Evolutionary conservation across 2,888 invertebrate species (phyloP), one percentile per base, ranked within the genome.

Genomic region (Sinodicranocentrus sp.): DNA sequence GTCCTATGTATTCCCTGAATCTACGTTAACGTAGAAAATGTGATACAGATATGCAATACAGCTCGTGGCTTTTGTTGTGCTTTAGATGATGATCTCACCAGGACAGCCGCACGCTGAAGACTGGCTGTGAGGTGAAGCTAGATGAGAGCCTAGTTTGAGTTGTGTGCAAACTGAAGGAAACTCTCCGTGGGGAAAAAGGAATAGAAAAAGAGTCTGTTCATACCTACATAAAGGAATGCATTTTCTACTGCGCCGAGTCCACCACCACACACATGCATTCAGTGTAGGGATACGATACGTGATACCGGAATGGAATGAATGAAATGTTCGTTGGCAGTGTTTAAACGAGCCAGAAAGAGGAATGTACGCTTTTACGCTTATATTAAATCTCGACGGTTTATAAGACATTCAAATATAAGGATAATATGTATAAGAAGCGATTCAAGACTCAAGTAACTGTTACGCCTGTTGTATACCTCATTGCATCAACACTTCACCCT

Each of bases 21-120:
- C 39, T 48, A 23, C 23, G 48, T 19, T 63, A 63, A 28, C 33
- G 33, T 19, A 52, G 23, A 44, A 44, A 70, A 70, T 33, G 52
- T 25, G 61, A 23, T 76, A 23, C 17, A 63, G 33, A 59, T 59
- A 39, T 71, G 39, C 25, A 80, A 72, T 61, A 48, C 48, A 52
- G 44, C 54, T 28, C 33, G 52, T 72, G 57, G 71, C 21, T 76
- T 67, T 43, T 78, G 68, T 70, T 70, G 76, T 65, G 61, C 13
- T 71, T 78, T 33, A 54, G 76, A 76, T 80, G 84, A 80, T 84
- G 86, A 86, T 86, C 84, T 85, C 85, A 85, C 84, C 75, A 73
- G 82, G 48, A 68, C 82, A 86, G 84, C 84, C 80, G 85, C 85
- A 77, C 79, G 77, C 73, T 77, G 67, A 80, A 80, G 82, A 82